Evolutionary conservation across 1,140 invertebrate species (phyloP).

Genomic region (Melanaphis sacchari): DNA sequence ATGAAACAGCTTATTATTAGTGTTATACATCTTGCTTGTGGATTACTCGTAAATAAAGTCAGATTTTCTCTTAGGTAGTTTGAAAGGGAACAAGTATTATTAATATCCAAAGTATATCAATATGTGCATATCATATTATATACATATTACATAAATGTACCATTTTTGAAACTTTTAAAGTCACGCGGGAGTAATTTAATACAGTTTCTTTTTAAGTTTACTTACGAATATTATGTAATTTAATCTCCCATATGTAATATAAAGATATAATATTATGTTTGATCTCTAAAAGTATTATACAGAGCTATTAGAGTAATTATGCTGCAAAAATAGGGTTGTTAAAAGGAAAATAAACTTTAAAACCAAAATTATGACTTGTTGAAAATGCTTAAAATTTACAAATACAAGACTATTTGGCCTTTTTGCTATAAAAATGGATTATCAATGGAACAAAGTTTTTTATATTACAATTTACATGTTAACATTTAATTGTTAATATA

Average conservation of each 20-base stretch:
- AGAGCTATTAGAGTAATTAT: not conserved
- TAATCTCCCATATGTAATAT: not conserved
- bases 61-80: not conserved
- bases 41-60: constrained; percentile 2
- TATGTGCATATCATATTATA: too few species aligned
- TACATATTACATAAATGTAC: not conserved
- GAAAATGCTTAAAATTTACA: not conserved
- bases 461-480: too few species aligned
- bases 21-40: not conserved
- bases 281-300: not conserved
- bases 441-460: too few species aligned
- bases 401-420: not conserved
- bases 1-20: not conserved
- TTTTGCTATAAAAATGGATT: not conserved
- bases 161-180: not conserved
- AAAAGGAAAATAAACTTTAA: not conserved
- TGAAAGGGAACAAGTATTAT: not conserved
- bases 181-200: not conserved
- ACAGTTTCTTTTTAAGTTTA: not conserved
- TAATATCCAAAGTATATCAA: not conserved
- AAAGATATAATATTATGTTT: not conserved
- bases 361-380: not conserved
- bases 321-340: rapidly evolving
- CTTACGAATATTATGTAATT: not conserved
- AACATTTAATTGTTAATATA: too few species aligned